Evolutionary conservation across 92 coral and sea anemone genomes (phyloP), one percentile per base, ranked within the genome.

Genomic region (Palythoa grandis): DNA sequence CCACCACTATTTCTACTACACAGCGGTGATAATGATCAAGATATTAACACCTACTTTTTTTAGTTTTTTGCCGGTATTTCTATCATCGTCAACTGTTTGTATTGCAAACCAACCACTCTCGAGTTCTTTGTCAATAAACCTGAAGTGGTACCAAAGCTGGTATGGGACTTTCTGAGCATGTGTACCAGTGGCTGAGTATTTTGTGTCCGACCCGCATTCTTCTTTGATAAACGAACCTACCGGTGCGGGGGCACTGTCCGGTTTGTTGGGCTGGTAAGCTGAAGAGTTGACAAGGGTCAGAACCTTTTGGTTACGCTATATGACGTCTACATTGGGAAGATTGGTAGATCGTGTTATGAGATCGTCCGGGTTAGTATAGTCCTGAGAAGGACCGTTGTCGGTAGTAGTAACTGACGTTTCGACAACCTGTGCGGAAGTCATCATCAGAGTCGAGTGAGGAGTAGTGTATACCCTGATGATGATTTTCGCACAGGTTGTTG

Each of bases 21-120:
- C 29, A 67, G 72, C 6, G 14, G 7, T 22, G 72, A 22, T 22
- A 22, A 67, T n/a, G 4, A 65, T 22, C 24, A n/a, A 19, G 13
- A 35, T 11, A 12, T 23, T 48, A 76, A 10, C 47, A 40, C 82
- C 65, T 43, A 94, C 98, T 91, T 92, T 94, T 2, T 92, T 94
- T 17, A 90, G 91, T 17, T 90, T 74, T 63, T 94, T 92, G 72
- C 91, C 79, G 53, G 89, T 85, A 76, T 96, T 94, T 74, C 78
- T 87, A 22, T 94, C 90, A 47, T 96, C 98, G 56, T 90, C 88
- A 11, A 91, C 93, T 65, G 76, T 91, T 87, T 95, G 89, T 29
- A 72, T 82, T 2, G 95, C 99, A 88, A 97, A 97, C 92, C 95
- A 97, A 12, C 95, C 96, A 78, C 94, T 97, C 74, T 82, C 79